These are phyloP conservation scores for Macropis europaea DNA, from an alignment of 2,888 invertebrate genomes.

Conservation along the genomic window DNA sequence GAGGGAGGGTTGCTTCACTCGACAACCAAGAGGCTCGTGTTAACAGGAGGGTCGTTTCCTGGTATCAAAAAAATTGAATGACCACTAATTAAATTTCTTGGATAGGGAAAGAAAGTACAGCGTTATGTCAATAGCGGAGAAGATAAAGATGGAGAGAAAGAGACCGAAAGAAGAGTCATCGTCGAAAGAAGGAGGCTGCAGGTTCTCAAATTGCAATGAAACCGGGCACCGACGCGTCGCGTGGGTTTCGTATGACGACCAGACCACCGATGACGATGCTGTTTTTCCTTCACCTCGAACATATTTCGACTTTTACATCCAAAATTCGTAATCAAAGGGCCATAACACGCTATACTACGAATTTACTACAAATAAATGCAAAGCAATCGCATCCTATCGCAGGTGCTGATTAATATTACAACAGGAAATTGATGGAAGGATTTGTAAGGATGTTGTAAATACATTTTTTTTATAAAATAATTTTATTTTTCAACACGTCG, in stretches of 20 bases:
- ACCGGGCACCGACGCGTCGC: conserved; percentile 75
- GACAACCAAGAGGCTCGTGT: too few relatives aligned
- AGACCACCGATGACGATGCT: conserved; percentile 78
- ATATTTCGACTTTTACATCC: conserved; percentile 36
- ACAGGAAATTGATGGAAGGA: not conserved
- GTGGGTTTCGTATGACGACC: conserved; percentile 77
- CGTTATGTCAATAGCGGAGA: not conserved
- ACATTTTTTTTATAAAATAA: conserved; percentile 35
- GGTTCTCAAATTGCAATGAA: conserved; percentile 79
- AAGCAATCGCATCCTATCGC: not conserved
- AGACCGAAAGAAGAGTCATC: conserved; percentile 50
- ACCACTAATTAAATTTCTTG: not conserved
- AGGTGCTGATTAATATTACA: not conserved
- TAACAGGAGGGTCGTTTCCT: too few relatives aligned
- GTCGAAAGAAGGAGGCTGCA: conserved; percentile 66
- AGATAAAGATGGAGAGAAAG: conserved; percentile 12
- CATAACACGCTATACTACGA: not conserved
- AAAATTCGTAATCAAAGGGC: conserved; percentile 11
- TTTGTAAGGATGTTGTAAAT: not conserved
- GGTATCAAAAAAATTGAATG: too few relatives aligned
- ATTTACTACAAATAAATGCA: not conserved
- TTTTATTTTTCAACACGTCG: conserved; percentile 52
- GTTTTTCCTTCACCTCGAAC: conserved; percentile 48
- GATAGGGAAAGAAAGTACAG: not conserved
- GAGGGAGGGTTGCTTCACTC: too few relatives aligned